Base-by-base conservation (phyloP, 2,888 invertebrate genomes). In the Cetonia aurata region DNA sequence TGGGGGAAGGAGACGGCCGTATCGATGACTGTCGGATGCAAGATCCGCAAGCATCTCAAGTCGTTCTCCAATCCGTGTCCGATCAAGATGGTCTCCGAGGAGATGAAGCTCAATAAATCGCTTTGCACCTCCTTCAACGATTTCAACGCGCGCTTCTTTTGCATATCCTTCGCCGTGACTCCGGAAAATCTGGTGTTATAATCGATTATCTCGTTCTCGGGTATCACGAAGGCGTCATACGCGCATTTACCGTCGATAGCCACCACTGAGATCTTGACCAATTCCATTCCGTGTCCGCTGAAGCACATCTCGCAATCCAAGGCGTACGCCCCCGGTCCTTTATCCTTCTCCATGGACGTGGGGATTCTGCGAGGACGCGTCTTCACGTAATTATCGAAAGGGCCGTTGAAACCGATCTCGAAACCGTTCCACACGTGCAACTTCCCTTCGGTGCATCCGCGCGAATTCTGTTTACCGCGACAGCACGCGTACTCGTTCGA, bases 281-380 rank as follows among this genome's bases (percentile, higher is more conserved):
- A 85, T 83, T 98, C 98, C 57, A 94, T 86, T 0, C 98, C 98
- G 17, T 88, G 87, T 0, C 91, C 91, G 3, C 98, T 98, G 83
- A 93, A 98, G 77, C 95, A 95, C 98, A 98, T 99, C 86, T 99
- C 99, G 83, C 98, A 97, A 85, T 99, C 99, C 25, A 99, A 82
- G 0, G 96, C 94, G 83, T 92, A 96, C 1, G 94, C 90, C 0
- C 86, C 86, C 70, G 83, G 84, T 72, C 86, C 86, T 70, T 83
- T 84, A 72, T 85, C 82, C 0, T 83, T 83, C 69, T 89, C 88
- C 25, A 25, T 4, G 41, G 84, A 83, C 68, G 89, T 88, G 33
- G 85, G 84, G 3, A 75, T 77, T 52, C 78, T 80, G 0, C 80
- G 73, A 0, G 84, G 83, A 17, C 81, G 77, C 1, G 92, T 92